These are phyloP conservation scores for Heterohyrax brucei DNA, from an alignment of 2,797 vertebrate genomes.

Conservation along the genomic window DNA sequence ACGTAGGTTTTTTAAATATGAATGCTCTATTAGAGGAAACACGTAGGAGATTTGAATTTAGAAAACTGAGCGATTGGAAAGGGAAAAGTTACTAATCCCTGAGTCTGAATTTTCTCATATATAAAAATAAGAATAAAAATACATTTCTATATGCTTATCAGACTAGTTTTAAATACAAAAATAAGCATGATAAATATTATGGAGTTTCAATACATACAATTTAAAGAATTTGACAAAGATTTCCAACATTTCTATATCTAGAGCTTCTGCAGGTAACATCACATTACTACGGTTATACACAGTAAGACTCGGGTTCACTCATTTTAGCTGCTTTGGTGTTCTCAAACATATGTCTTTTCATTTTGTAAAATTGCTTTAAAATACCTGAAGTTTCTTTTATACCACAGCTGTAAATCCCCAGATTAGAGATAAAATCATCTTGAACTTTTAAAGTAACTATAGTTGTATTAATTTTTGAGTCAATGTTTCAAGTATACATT, in stretches of 20 bases:
- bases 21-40: background rate
- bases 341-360: background rate
- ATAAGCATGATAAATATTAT: background rate
- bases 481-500: background rate
- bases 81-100: background rate
- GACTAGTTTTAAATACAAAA: background rate
- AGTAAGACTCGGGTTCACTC: background rate
- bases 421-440: conserved; percentile 50
- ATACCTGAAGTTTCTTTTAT: background rate
- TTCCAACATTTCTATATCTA: background rate
- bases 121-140: background rate
- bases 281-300: background rate
- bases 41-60: background rate
- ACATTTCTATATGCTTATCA: background rate
- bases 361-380: conserved; percentile 34
- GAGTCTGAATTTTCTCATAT: background rate
- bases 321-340: background rate
- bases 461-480: conserved; percentile 9
- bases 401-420: conserved; percentile 30
- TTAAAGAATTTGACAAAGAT: background rate
- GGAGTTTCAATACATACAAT: background rate
- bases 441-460: background rate
- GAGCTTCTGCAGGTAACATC: background rate
- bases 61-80: background rate
- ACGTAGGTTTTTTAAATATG: background rate